Conservation (phyloP, 1,140 invertebrate species). For the Brachionus manjavacas region DNA sequence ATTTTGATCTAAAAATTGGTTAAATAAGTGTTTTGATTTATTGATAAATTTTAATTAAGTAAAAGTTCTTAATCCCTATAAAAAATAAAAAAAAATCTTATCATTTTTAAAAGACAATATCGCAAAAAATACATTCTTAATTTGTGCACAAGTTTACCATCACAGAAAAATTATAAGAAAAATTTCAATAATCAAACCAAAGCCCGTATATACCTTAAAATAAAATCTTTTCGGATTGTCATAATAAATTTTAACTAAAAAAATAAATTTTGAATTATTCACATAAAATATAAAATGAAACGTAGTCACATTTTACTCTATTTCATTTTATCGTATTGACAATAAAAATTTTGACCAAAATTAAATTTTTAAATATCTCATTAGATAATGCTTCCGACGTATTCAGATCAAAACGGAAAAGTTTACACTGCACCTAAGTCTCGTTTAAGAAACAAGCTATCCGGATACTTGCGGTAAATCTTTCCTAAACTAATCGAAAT, state of each 20-base stretch:
- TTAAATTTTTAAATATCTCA: not conserved
- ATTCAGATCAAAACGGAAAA: conserved; percentile 27
- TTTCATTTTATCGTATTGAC: not conserved
- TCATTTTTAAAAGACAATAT: not conserved
- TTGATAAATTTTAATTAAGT: not conserved
- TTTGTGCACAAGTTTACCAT: not conserved
- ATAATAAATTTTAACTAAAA: conserved; percentile 11
- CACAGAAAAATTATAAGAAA: not conserved
- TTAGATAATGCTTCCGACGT: conserved; percentile 10
- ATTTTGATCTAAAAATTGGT: not conserved
- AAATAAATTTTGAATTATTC: not conserved
- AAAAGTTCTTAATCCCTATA: not conserved
- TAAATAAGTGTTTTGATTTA: not conserved
- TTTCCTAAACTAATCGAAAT: not conserved
- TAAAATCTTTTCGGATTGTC: not conserved
- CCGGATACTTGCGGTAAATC: not conserved
- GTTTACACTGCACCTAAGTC: not conserved
- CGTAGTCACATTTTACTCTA: conserved; percentile 3
- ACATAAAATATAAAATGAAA: not conserved
- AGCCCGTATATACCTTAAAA: not conserved
- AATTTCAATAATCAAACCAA: not conserved
- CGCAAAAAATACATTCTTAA: not conserved
- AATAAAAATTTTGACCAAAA: not conserved
- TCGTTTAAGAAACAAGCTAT: not conserved
- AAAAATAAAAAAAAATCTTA: not conserved